Base-by-base conservation (phyloP, 2,113 vertebrate genomes). In the Apodemus sylvaticus region DNA sequence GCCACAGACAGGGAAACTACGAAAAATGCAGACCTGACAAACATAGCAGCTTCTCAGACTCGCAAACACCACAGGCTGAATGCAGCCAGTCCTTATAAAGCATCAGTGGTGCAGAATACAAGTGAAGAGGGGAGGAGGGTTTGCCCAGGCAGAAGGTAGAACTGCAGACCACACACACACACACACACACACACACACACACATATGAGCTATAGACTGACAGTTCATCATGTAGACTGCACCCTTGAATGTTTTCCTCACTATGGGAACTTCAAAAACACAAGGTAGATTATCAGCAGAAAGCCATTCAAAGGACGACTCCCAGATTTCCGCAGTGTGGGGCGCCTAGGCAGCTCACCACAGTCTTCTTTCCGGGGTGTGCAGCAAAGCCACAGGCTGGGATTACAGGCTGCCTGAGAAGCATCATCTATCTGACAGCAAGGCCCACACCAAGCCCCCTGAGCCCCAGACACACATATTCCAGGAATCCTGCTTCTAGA, bases 241-340 rank as follows among this genome's bases (percentile, higher is more conserved):
- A 55, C 83, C 93, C 91, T 89, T 62, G 74, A 91, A 51, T 93
- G 83, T 93, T 93, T 96, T 62, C 45, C 31, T 96, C 87, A 76
- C 86, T 68, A 31, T 90, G 83, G 95, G 60, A 97, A 95, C 90
- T 81, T 55, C 24, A 26, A 85, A 96, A 97, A 86, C 74, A 94
- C 3, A 1, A 83, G 71, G 92, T 62, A 68, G 51, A 60, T 93
- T 87, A 87, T 95, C 92, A 89, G 55, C 19, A 36, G 55, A 85
- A 93, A 76, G 64, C 39, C 70, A 42, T 24, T 90, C 29, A 26
- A 93, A 94, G 62, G 76, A 90, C 82, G 34, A 55, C 62, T 95
- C 60, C 39, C 74, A 96, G 97, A 94, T 93, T 66, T 91, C 74
- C 93, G 88, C 10, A 51, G 79, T 0, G 0, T 48, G 48, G 45